A percentile compares a stretch with the other conserved stretches of the same genome.
phyloP scores from a whole-genome alignment of 2,113 vertebrate species.

The Etia nguti region DNA sequence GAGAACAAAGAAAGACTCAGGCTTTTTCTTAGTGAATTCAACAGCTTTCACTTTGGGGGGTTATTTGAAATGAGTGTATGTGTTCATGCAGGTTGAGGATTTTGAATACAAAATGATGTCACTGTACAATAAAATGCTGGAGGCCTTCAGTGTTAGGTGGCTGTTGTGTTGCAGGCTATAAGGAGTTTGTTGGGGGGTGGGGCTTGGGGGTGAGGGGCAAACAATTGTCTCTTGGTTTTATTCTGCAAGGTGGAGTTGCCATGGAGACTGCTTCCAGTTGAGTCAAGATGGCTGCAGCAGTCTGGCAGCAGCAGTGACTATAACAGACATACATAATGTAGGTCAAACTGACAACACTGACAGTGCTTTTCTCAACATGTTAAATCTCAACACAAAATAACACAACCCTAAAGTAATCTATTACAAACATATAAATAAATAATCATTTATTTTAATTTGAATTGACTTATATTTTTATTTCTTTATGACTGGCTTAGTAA shows the following conservation, averaged over 20 bases:
- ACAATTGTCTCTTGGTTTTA: constrained; percentile 54
- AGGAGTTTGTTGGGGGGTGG: constrained; percentile 13
- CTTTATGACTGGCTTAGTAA: not conserved
- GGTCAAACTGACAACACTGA: not conserved
- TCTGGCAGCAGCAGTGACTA: constrained; percentile 27
- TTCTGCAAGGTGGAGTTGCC: constrained; percentile 69
- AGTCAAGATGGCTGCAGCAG: constrained; percentile 69
- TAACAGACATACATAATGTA: not conserved
- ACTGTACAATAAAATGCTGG: not conserved
- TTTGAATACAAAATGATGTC: not conserved
- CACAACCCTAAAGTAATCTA: not conserved
- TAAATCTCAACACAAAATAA: not conserved
- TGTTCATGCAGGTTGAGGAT: not conserved
- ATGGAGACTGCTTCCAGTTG: constrained; percentile 73
- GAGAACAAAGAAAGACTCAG: not conserved
- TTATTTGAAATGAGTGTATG: not conserved
- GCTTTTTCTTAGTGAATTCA: not conserved
- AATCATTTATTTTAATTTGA: not conserved
- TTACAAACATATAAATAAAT: not conserved
- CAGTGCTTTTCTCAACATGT: not conserved
- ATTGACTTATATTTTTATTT: not conserved
- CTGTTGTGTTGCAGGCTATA: not conserved
- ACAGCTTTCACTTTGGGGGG: not conserved
- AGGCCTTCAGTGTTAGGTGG: not conserved
- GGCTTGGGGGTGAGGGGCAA: constrained; percentile 37